A percentile compares a stretch with the other conserved stretches of the same genome.
phyloP scores from a whole-genome alignment of 2,888 invertebrate species.

The Lydus trimaculatus region DNA sequence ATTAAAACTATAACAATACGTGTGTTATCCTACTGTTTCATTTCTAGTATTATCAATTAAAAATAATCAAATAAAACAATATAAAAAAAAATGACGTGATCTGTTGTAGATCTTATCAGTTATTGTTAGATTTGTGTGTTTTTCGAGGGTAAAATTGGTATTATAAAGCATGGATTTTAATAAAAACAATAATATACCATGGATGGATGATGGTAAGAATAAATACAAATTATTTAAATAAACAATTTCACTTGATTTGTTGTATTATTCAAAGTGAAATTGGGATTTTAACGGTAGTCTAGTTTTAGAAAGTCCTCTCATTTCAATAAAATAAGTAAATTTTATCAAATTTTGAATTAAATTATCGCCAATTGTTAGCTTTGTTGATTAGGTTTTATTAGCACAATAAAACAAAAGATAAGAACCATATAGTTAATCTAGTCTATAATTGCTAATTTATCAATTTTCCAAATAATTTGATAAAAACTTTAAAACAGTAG shows the following conservation, averaged over 20 bases:
- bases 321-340: background rate
- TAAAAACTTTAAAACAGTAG: no score
- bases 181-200: conserved; percentile 32
- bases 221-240: background rate
- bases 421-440: no score
- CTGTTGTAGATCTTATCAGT: background rate
- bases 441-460: no score
- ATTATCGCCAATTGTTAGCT: no score
- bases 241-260: background rate
- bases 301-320: background rate
- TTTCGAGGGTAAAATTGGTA: no score
- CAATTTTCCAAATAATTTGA: no score
- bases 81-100: background rate
- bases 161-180: conserved; percentile 16
- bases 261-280: background rate
- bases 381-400: no score
- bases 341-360: no score
- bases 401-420: no score
- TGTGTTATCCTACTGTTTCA: background rate
- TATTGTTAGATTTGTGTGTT: background rate
- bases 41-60: background rate
- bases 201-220: conserved; percentile 32
- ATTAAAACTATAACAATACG: no score
- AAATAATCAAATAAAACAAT: background rate
- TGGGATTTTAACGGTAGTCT: background rate